Evolutionary conservation across 37 sponge, comb jelly and placozoan species (phyloP).

Genomic region (Amphimedon queenslandica): DNA sequence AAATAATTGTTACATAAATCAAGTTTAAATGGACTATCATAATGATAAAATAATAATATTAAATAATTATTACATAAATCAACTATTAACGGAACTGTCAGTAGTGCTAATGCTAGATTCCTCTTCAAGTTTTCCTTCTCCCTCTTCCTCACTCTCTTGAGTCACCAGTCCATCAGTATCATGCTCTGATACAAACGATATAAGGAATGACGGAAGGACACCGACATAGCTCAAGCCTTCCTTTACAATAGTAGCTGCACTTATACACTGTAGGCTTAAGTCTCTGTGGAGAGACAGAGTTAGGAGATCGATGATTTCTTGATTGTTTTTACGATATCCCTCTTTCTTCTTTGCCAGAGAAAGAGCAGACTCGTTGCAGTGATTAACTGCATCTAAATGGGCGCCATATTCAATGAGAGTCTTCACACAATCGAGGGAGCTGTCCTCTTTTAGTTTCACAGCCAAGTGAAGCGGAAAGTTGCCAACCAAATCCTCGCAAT

Average conservation of each 20-base stretch:
- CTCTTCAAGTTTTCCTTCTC: neutral
- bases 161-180: constrained; percentile 8
- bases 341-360: constrained; percentile 16
- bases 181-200: constrained; percentile 61
- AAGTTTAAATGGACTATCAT: too few species aligned
- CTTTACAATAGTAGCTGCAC: constrained; percentile 28
- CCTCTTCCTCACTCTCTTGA: neutral
- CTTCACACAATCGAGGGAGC: constrained; percentile 32
- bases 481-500: constrained; percentile 41
- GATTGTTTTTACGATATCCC: neutral
- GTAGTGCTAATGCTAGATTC: too few species aligned
- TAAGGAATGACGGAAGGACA: constrained; percentile 33
- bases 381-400: constrained; percentile 59
- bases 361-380: constrained; percentile 52
- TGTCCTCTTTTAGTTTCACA: constrained; percentile 39
- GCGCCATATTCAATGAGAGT: constrained; percentile 58
- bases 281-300: neutral
- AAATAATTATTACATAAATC: too few species aligned
- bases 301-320: constrained; percentile 16
- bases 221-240: constrained; percentile 18
- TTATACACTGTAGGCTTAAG: constrained; percentile 46
- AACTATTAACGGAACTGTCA: too few species aligned
- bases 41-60: too few species aligned
- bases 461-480: constrained; percentile 78
- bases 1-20: too few species aligned